Evolutionary conservation across 1,140 invertebrate genomes (phyloP).

Genomic region (Drosophila pallidifrons): DNA sequence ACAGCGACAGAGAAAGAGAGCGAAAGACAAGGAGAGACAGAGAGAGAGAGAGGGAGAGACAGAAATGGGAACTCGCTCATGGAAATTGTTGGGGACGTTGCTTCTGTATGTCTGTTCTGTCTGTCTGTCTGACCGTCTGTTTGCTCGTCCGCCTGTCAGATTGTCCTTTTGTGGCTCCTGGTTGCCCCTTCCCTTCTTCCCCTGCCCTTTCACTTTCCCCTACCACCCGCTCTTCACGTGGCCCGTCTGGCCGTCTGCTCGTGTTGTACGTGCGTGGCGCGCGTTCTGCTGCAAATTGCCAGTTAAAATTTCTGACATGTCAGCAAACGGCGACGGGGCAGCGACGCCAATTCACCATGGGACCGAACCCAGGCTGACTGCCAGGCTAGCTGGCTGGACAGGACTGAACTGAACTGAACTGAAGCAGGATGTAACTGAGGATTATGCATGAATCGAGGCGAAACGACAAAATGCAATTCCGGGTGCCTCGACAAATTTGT

Average conservation of each 20-base stretch:
- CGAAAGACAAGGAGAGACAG: constrained; percentile 6
- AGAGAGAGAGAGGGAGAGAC: constrained; percentile 7
- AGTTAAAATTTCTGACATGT: constrained; percentile 81
- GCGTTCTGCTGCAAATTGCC: constrained; percentile 73
- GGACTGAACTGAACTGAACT: constrained; percentile 3
- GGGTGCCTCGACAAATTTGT: not conserved
- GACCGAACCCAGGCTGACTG: not conserved
- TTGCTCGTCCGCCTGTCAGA: constrained; percentile 31
- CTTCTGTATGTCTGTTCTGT: constrained; percentile 29
- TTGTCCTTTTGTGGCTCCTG: constrained; percentile 54
- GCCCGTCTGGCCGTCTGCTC: constrained; percentile 35
- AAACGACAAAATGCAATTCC: constrained; percentile 4
- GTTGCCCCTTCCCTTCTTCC: constrained; percentile 4
- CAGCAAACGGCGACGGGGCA: constrained; percentile 65
- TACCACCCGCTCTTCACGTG: constrained; percentile 14
- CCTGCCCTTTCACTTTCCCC: not conserved
- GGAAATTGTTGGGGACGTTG: constrained; percentile 50
- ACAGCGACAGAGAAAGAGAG: not conserved
- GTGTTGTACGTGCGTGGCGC: constrained; percentile 60
- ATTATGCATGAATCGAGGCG: constrained; percentile 13
- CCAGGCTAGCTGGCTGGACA: no score
- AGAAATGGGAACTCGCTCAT: constrained; percentile 31
- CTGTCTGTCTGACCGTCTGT: constrained; percentile 19
- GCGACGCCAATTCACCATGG: constrained; percentile 36
- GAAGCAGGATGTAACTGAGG: constrained; percentile 6